Evolutionary conservation across 2,797 vertebrate genomes (phyloP).

Genomic region (Myotis myotis): DNA sequence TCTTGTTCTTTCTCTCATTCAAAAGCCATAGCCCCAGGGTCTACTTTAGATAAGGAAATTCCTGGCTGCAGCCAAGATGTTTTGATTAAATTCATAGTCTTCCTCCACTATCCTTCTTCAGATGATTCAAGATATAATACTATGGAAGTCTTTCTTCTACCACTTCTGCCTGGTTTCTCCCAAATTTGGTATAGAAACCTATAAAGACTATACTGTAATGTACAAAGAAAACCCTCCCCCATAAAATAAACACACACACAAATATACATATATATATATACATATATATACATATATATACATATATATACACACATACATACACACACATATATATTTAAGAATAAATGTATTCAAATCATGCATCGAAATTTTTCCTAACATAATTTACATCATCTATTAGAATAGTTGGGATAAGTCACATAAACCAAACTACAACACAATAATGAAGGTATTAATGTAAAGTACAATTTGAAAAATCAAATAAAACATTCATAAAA

Average conservation of each 20-base stretch:
- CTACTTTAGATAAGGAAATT: background rate
- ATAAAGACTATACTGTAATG: background rate
- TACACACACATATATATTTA: background rate
- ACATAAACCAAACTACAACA: background rate
- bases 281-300: too few species aligned
- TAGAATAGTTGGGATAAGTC: background rate
- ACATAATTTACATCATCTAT: background rate
- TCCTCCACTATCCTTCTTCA: background rate
- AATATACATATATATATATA: too few species aligned
- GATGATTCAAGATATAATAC: background rate
- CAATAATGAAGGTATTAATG: background rate
- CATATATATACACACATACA: background rate
- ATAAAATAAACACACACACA: background rate
- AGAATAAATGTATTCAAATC: slow-evolving; percentile 3
- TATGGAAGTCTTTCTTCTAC: background rate
- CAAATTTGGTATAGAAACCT: background rate
- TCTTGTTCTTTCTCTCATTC: background rate
- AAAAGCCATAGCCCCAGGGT: background rate
- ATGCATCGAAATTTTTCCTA: background rate
- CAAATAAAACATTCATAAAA: slow-evolving; percentile 47
- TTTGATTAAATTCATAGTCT: background rate
- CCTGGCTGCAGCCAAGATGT: background rate
- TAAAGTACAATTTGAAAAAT: slow-evolving; percentile 39
- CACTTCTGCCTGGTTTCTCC: background rate
- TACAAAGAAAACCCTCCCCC: background rate